These are phyloP conservation scores for Wasmannia auropunctata DNA, from an alignment of 1,140 invertebrate genomes.

Conservation along the genomic window DNA sequence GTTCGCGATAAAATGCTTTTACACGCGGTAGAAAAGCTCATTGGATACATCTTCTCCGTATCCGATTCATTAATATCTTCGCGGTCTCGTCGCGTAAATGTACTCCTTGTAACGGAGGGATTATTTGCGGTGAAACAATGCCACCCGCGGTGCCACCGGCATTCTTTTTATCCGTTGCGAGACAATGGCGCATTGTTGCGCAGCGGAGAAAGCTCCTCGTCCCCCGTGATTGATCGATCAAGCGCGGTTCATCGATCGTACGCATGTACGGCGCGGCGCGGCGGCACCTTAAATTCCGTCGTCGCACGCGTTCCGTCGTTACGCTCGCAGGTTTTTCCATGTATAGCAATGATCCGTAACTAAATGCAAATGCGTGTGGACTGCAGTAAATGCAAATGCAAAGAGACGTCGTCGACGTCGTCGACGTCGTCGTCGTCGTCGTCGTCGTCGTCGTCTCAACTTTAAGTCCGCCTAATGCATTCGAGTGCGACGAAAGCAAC, in stretches of 20 bases:
- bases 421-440: conserved; percentile 9
- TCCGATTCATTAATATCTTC: conserved; percentile 21
- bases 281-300: no score
- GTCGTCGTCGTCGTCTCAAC: conserved; percentile 60
- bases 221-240: conserved; percentile 20
- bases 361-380: conserved; percentile 72
- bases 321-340: not conserved
- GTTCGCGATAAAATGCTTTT: conserved; percentile 26
- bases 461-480: conserved; percentile 72
- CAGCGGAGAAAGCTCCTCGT: not conserved
- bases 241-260: not conserved
- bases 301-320: not conserved
- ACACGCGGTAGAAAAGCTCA: not conserved
- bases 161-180: not conserved
- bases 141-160: not conserved
- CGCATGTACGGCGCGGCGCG: not conserved
- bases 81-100: not conserved
- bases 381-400: conserved; percentile 71
- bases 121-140: conserved; percentile 31
- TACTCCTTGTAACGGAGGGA: conserved; percentile 19
- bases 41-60: not conserved
- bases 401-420: conserved; percentile 65
- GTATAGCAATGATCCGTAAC: conserved; percentile 67
- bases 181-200: conserved; percentile 46
- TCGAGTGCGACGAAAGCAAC: conserved; percentile 70